Conservation (phyloP, 1,140 invertebrate genomes). For the Heterodera carotae region DNA sequence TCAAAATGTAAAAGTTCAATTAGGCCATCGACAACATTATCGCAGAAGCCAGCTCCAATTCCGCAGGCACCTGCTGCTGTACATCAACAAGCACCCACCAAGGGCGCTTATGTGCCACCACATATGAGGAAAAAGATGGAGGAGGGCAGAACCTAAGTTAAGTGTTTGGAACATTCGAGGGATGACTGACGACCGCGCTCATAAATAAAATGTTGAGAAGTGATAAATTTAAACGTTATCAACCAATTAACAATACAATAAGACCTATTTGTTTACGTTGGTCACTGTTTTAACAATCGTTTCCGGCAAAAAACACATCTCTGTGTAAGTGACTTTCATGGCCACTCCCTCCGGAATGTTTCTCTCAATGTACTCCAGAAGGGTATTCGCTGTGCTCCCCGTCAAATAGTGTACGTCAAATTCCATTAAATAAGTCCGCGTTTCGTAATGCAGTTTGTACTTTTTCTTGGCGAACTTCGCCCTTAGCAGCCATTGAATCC, state of each 20-base stretch:
- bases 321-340: slow-evolving; percentile 78
- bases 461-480: slow-evolving; percentile 90
- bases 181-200: no score
- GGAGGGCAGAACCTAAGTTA: background rate
- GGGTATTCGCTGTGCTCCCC: slow-evolving; percentile 90
- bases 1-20: background rate
- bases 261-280: background rate
- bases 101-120: slow-evolving; percentile 19
- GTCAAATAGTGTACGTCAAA: slow-evolving; percentile 82
- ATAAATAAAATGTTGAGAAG: background rate
- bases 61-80: background rate
- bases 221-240: background rate
- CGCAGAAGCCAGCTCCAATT: no score
- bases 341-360: slow-evolving; percentile 96
- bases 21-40: background rate
- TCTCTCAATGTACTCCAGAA: slow-evolving; percentile 91
- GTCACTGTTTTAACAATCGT: slow-evolving; percentile 17
- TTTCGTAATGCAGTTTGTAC: slow-evolving; percentile 92
- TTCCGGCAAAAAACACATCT: slow-evolving; percentile 47
- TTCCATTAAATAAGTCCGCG: slow-evolving; percentile 85
- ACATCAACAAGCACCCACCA: background rate
- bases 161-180: no score
- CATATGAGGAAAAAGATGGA: slow-evolving; percentile 7
- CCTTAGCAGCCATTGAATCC: slow-evolving; percentile 74
- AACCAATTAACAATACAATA: background rate